Evolutionary conservation across 2,888 invertebrate species (phyloP), one percentile per base, ranked within the genome.

Genomic region (Drosophila mimica): DNA sequence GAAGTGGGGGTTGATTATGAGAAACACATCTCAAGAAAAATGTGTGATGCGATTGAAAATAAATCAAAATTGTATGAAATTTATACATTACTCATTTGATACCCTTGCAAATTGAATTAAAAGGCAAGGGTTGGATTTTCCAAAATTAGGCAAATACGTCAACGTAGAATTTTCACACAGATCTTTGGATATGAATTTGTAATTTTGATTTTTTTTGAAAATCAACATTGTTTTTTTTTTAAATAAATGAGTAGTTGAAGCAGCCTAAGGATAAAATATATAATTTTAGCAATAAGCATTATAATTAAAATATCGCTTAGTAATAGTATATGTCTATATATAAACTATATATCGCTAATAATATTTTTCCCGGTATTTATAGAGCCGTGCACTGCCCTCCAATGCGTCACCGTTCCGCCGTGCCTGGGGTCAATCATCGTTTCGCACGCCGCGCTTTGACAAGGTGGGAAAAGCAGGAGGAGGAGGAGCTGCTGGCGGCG

Each of bases 401-500:
- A 92, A 92, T 88, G 90, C 92, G 64, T 93, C 93, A 78, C 93
- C 93, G 63, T 93, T 93, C 67, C 92, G 93, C 28, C 93, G 95
- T 84, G 92, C 85, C 70, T 95, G 95, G 93, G 95, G 95, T 91
- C 94, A 95, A 79, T 95, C 95, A 74, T 95, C 95, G 67, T 95
- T 95, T 91, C 94, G 95, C 40, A 94, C 95, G 82, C 94, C 94
- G 94, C 94, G 95, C 51, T 94, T 94, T 81, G 94, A 95, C 93
- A 94, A 94, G 86, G 93, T 94, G 91, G 72, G 68, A 59, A 94
- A 94, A 83, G 93, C 74, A 70, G 65, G 34, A 33, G 28, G 49
- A 28, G 71, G 75, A 52, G 56, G 76, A 66, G 36, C 36, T 54
- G 17, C 31, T 54, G 7, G 36, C n/a, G 13, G 36, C 25, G 33